Percentiles rank a stretch among this genome's conserved stretches.
Conservation (phyloP, 2,113 vertebrate genomes). For the Chinchilla lanigera region DNA sequence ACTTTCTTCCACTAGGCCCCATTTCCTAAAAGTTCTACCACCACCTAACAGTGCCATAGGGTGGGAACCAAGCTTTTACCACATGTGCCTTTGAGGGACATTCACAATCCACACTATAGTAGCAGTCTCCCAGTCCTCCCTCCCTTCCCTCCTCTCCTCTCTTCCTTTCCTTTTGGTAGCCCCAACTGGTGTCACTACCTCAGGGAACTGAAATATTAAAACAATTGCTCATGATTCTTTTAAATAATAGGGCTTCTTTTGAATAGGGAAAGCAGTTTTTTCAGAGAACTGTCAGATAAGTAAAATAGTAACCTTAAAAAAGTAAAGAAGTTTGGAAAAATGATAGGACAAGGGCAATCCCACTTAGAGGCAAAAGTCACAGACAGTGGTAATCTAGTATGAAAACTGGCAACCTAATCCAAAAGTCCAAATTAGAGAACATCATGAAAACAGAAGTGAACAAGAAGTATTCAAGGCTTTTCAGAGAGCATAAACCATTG, state of each 20-base stretch:
- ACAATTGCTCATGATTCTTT: neutral
- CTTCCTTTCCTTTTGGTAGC: neutral
- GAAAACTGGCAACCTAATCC: neutral
- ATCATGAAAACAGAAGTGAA: conserved; percentile 1
- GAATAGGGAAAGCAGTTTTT: neutral
- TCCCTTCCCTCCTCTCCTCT: neutral
- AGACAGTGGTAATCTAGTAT: neutral
- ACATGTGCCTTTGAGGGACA: neutral
- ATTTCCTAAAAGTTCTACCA: neutral
- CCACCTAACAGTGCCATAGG: neutral
- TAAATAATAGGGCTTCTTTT: neutral
- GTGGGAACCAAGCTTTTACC: neutral
- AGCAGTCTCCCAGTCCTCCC: neutral
- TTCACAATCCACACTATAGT: neutral
- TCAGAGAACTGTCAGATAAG: neutral
- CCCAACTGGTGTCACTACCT: neutral
- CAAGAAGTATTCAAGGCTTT: neutral
- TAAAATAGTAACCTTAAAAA: neutral
- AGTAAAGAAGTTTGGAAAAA: neutral
- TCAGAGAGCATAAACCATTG: neutral
- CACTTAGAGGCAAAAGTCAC: neutral
- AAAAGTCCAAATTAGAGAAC: neutral
- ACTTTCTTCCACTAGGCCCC: neutral
- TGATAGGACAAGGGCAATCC: neutral
- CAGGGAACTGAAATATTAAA: neutral